Conservation (phyloP, 2,797 vertebrate genomes). For the Pseudochirops cupreus region DNA sequence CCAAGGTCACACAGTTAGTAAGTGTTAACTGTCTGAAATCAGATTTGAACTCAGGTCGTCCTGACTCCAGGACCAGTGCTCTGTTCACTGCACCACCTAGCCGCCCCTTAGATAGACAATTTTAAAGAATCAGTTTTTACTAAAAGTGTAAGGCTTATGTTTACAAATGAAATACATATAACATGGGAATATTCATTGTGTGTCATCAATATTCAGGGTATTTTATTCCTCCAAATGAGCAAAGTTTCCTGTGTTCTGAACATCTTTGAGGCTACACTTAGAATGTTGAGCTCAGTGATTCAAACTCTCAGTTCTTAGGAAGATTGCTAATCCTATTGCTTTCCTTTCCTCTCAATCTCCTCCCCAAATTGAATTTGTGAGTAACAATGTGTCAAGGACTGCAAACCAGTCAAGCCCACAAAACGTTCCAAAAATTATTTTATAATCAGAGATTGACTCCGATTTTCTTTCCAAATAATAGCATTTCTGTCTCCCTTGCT, state of each 20-base stretch:
- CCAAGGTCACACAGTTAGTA: too few species aligned
- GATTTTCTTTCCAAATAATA: conserved; percentile 68
- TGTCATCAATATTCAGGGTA: not conserved
- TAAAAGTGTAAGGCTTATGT: not conserved
- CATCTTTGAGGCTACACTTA: conserved; percentile 45
- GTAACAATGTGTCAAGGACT: conserved; percentile 61
- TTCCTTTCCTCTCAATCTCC: too few species aligned
- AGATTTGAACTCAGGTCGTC: too few species aligned
- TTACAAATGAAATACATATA: not conserved
- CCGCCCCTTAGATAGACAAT: not conserved
- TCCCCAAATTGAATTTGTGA: conserved; percentile 21
- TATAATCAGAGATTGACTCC: conserved; percentile 67
- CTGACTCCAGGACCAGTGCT: too few species aligned
- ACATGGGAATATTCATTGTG: conserved; percentile 17
- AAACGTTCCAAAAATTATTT: conserved; percentile 65
- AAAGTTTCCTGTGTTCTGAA: conserved; percentile 43
- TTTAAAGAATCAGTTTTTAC: not conserved
- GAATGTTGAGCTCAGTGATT: conserved; percentile 45
- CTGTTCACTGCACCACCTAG: too few species aligned
- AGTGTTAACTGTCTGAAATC: too few species aligned
- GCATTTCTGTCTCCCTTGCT: conserved; percentile 48
- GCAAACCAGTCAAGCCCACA: conserved; percentile 47
- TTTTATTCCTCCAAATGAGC: conserved; percentile 47
- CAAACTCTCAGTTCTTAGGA: conserved; percentile 27
- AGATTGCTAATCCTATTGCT: not conserved